phyloP scores from a whole-genome alignment of 2,797 vertebrate genomes.

The Gila robusta region DNA sequence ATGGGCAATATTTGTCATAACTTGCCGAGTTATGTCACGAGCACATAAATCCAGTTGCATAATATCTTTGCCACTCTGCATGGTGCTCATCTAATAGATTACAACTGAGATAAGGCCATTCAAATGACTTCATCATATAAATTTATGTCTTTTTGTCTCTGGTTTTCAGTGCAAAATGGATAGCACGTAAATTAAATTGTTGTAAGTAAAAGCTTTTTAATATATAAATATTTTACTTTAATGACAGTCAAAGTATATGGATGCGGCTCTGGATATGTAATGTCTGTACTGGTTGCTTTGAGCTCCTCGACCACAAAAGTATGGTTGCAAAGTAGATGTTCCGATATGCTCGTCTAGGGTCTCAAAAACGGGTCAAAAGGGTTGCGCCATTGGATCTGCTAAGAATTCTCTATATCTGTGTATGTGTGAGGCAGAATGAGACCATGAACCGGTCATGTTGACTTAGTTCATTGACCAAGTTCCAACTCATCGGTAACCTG shows the following conservation, averaged over 20 bases:
- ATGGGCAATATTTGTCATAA: constrained; percentile 22
- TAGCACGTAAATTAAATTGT: neutral
- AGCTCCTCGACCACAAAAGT: neutral
- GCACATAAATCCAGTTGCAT: constrained; percentile 49
- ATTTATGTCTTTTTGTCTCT: neutral
- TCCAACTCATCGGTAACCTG: constrained; percentile 71
- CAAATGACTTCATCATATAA: neutral
- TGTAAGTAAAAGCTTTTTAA: constrained; percentile 5
- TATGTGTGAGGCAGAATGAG: constrained; percentile 10
- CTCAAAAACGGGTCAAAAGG: neutral
- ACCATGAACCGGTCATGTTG: constrained; percentile 54
- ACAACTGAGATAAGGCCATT: neutral
- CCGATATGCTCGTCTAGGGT: neutral
- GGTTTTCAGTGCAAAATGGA: neutral
- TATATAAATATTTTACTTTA: neutral
- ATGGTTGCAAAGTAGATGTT: neutral
- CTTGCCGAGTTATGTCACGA: constrained; percentile 46
- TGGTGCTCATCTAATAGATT: constrained; percentile 57
- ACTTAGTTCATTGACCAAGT: constrained; percentile 67
- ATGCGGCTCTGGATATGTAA: neutral
- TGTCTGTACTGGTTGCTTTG: neutral
- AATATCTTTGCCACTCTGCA: constrained; percentile 38
- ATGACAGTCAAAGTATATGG: neutral
- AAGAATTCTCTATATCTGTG: neutral
- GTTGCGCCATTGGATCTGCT: neutral